Evolutionary conservation across 2,113 vertebrate species (phyloP), one percentile per base, ranked within the genome.

Genomic region (Anoura caudifer): DNA sequence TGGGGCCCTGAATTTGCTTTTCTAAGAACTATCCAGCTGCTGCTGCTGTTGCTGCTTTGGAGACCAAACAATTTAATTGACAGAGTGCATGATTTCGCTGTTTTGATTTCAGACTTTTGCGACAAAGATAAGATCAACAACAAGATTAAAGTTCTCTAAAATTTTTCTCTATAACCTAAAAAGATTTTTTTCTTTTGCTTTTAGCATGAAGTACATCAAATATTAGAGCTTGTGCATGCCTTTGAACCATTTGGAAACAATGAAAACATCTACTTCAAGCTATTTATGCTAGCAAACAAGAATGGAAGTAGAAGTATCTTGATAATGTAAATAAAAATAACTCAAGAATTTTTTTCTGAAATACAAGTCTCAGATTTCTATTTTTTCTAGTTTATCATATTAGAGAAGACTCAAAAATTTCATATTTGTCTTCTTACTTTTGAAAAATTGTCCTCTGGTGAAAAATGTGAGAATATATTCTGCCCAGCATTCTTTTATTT

Each of bases 301-400:
- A 70, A 7, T 82, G 4, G 9, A 43, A 75, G 31, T 93, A 59
- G 24, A 82, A 79, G 8, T 73, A 67, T 47, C 15, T 72, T 88
- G 24, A 69, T 95, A 84, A 67, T 69, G 2, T 76, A 93, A 77
- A 73, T 83, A 85, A 90, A 94, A 87, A 45, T 83, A 84, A 61
- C 54, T 87, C 70, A 88, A 70, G 45, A 77, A 52, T 19, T 56
- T 95, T 82, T 83, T 52, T 45, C 59, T 88, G 33, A 85, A 89
- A 89, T 95, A 82, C 41, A 79, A 45, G 33, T 82, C 12, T 76
- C 87, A 43, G 22, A 73, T 59, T 81, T 31, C 77, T 77, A 41
- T 84, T 80, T 76, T 80, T 79, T 69, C 43, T 20, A 43, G 14
- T 79, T 95, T 17, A 63, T 24, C 20, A 89, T 4, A 50, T 31